phyloP scores from a whole-genome alignment of 1,140 invertebrate species.

The Monomorium pharaonis region DNA sequence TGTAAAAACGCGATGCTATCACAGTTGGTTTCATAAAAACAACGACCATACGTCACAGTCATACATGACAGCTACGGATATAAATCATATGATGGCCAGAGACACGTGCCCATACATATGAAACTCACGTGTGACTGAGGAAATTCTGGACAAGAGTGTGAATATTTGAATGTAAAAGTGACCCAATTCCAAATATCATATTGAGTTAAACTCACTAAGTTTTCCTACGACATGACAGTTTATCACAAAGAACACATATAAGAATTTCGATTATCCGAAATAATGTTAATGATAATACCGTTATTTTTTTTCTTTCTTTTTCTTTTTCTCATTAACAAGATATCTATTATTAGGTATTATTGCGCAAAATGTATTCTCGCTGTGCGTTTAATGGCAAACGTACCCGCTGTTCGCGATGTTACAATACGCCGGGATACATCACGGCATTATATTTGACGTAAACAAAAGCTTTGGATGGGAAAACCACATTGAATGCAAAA shows the following conservation, averaged over 20 bases:
- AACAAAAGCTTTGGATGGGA: constrained; percentile 1
- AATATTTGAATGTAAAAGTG: constrained; percentile 22
- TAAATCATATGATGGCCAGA: constrained; percentile 36
- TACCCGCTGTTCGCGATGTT: background rate
- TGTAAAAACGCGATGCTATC: constrained; percentile 29
- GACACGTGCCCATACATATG: background rate
- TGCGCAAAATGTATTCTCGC: background rate
- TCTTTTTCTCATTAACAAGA: background rate
- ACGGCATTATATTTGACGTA: background rate
- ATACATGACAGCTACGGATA: constrained; percentile 27
- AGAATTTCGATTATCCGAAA: background rate
- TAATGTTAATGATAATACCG: too few species aligned
- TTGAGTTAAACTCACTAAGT: background rate
- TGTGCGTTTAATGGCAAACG: background rate
- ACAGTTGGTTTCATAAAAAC: constrained; percentile 17
- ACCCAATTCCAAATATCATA: background rate
- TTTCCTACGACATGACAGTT: background rate
- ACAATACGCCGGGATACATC: background rate
- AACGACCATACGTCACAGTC: constrained; percentile 5
- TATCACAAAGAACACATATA: background rate
- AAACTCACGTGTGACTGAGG: constrained; percentile 1
- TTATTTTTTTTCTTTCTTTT: background rate
- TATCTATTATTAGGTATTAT: background rate
- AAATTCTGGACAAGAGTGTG: background rate
- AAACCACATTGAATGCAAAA: background rate